Base-by-base conservation (phyloP, 2,888 invertebrate species). In the Synanthedon tipuliformis region DNA sequence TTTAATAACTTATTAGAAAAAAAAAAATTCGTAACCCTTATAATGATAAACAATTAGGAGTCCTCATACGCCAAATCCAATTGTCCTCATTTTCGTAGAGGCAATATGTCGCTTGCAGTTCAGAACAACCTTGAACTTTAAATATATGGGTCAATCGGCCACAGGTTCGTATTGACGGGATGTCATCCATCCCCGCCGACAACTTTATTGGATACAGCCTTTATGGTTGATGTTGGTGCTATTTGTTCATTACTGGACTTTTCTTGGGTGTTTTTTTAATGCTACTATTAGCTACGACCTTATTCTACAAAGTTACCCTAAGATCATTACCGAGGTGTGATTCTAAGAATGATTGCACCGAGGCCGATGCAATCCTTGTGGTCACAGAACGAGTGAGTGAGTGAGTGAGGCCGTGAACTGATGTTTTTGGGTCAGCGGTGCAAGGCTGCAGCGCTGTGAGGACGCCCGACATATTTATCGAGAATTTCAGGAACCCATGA, bases 391-490 rank as follows among this genome's bases (percentile, higher is more conserved):
- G 12, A 50, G 45, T 52, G 55, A 50, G 54, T 52, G 55, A 50
- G 54, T 41, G 54, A 52, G 56, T 59, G 56, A 55, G 68, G 58
- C 69, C 75, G 59, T 76, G 75, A 75, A 75, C 74, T 59, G 54
- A 23, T 53, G 61, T 64, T 71, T 72, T 70, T 73, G 67, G 77
- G 77, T 75, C 72, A 78, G 55, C 72, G 53, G 72, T 65, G 69
- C 78, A 70, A 75, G 78, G 77, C 61, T 59, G 58, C 55, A 49
- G 50, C 55, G 54, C 50, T 53, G 55, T 57, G 57, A 59, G 59
- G 56, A 56, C 48, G 51, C 51, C 52, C 27, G 50, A 34, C 34
- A 50, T 16, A 50, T 15, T 13, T 50, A 34, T 34, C 3, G 10
- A 34, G 34, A 34, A 34, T 34, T 34, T 34, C 34, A 34, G 34